Base-by-base conservation (phyloP, 2,888 invertebrate species). In the Melanargia galathea region DNA sequence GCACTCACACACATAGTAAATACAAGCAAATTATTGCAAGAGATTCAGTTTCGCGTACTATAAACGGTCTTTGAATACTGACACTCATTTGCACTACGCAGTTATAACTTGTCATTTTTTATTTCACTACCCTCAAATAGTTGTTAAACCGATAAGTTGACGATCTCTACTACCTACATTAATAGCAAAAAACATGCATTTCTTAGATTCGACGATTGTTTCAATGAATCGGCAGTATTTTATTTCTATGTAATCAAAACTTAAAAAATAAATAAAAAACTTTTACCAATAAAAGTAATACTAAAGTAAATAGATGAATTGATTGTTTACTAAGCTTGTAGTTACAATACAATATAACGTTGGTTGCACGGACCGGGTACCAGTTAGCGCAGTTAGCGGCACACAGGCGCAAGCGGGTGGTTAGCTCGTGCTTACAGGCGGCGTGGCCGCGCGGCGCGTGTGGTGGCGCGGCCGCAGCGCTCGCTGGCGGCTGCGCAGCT, bases 391-490 rank as follows among this genome's bases (percentile, higher is more conserved):
- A 82, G 87, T 90, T 90, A 90, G 87, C 87, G 78, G 84, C 86
- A 87, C 86, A 86, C 87, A 86, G 78, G 80, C 83, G 73, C 68
- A 75, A 73, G 81, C 84, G 84, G 86, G 82, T 84, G 80, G 70
- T 87, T 87, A 87, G 87, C 84, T 77, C 78, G 86, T 83, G 89
- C 92, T 92, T 92, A 92, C 92, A 81, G 92, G 92, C 90, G 92
- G 92, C 89, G 92, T 92, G 75, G 78, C 83, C 84, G 92, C 92
- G 73, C 85, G 92, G 84, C 90, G 91, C 86, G 80, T 84, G 80
- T 82, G 93, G 78, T 84, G 93, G 43, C 90, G 83, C 74, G 86
- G 86, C 65, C 83, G 83, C 80, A 80, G 84, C 71, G 82, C 81
- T 57, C 86, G 84, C 67, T 83, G 87, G 58, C 90, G 87, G 71